Conservation (phyloP, 2,888 invertebrate genomes). For the Pilophorus perplexus region DNA sequence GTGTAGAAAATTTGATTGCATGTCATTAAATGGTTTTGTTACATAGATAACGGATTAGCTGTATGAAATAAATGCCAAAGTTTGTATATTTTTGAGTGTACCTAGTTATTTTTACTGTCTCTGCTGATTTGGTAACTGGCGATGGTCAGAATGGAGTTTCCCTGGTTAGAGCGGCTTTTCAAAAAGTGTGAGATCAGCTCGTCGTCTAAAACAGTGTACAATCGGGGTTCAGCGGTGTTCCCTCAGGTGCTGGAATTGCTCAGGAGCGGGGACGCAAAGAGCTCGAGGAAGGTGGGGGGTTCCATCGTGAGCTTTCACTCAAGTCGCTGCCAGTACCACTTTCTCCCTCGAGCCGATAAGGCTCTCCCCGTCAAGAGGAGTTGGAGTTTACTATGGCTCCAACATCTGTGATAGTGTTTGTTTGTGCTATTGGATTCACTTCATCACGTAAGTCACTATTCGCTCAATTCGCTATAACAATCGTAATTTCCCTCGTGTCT, state of each 20-base stretch:
- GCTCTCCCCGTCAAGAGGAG: slow-evolving; percentile 15
- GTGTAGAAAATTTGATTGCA: slow-evolving; percentile 17
- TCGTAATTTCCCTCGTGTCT: too few relatives aligned
- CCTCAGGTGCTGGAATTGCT: too few relatives aligned
- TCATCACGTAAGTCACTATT: slow-evolving; percentile 34
- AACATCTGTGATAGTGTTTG: slow-evolving; percentile 37
- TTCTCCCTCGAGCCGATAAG: slow-evolving; percentile 39
- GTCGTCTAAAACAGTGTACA: too few relatives aligned
- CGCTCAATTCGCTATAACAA: too few relatives aligned
- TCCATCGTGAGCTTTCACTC: slow-evolving; percentile 36
- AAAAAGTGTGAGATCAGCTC: too few relatives aligned
- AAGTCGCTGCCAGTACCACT: slow-evolving; percentile 35
- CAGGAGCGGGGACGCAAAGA: not conserved
- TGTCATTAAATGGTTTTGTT: not conserved
- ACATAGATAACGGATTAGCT: too few relatives aligned
- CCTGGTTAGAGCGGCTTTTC: too few relatives aligned
- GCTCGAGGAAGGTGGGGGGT: not conserved
- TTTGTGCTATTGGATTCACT: slow-evolving; percentile 34
- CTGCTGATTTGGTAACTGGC: too few relatives aligned
- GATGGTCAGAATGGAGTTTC: too few relatives aligned
- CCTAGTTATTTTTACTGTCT: too few relatives aligned
- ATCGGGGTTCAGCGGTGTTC: too few relatives aligned
- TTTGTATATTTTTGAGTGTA: not conserved
- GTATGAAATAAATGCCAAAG: slow-evolving; percentile 32
- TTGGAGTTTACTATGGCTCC: slow-evolving; percentile 19